Conservation (phyloP, 2,888 invertebrate species). For the Cataglyphis livida region DNA sequence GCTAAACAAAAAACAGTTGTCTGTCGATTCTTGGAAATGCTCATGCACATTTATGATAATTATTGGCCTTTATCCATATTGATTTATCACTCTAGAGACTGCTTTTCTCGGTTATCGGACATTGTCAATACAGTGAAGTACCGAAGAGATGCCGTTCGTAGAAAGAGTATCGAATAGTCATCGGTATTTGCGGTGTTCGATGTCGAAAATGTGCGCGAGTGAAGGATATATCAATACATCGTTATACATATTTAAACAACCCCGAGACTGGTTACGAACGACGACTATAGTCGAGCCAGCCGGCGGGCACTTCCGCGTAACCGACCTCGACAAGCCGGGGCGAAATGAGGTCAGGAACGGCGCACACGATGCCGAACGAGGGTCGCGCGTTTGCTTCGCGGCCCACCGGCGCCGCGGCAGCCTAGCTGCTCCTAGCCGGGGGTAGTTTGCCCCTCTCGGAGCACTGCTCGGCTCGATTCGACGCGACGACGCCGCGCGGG, state of each 20-base stretch:
- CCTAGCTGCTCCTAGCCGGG: conserved; percentile 61
- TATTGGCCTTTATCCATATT: background rate
- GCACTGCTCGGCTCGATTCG: conserved; percentile 72
- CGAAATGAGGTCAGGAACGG: conserved; percentile 83
- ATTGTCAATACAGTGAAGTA: no score
- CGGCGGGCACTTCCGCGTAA: conserved; percentile 77
- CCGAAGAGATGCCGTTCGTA: background rate
- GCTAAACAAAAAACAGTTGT: background rate
- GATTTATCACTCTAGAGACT: background rate
- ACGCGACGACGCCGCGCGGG: conserved; percentile 52
- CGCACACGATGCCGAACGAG: conserved; percentile 66
- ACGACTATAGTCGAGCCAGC: conserved; percentile 31
- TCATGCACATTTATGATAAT: background rate
- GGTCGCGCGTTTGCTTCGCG: conserved; percentile 66
- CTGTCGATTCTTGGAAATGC: background rate
- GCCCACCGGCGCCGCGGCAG: conserved; percentile 59
- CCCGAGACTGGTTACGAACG: conserved; percentile 29
- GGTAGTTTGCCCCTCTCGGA: conserved; percentile 72
- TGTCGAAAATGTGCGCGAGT: conserved; percentile 7
- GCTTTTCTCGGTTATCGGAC: background rate
- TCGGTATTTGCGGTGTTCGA: conserved; percentile 28
- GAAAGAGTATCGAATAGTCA: conserved; percentile 31
- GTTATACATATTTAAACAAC: conserved; percentile 50
- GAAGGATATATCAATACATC: conserved; percentile 30
- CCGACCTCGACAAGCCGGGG: conserved; percentile 81